phyloP scores from a whole-genome alignment of 2,888 invertebrate genomes.

The Eupithecia centaureata region DNA sequence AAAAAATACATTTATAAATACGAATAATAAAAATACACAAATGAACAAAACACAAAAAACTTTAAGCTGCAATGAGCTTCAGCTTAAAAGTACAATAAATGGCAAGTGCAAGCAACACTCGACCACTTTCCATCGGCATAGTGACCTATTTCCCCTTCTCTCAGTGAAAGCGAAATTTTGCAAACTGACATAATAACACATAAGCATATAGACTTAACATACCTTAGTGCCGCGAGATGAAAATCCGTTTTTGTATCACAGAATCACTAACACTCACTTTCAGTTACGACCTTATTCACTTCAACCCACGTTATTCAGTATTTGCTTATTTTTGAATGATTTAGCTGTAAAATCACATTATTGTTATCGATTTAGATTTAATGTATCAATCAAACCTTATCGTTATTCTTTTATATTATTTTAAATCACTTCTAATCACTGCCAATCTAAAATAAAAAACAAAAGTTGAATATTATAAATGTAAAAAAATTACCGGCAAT shows the following conservation, averaged over 20 bases:
- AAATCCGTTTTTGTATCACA: conserved; percentile 7
- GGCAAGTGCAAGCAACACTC: neutral
- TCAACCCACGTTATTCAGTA: neutral
- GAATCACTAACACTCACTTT: conserved; percentile 5
- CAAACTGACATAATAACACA: conserved; percentile 19
- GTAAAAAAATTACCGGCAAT: neutral
- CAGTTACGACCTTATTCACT: neutral
- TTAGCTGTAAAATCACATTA: neutral
- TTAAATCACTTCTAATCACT: neutral
- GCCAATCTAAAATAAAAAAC: neutral
- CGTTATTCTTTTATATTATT: neutral
- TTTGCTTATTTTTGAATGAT: conserved; percentile 8
- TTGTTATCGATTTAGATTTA: neutral
- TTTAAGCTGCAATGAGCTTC: conserved; percentile 8
- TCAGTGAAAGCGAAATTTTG: conserved; percentile 21
- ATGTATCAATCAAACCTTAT: neutral
- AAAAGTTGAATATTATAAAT: neutral
- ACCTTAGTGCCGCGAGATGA: neutral
- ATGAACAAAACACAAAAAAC: neutral
- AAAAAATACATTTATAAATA: too few species aligned
- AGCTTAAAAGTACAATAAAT: neutral
- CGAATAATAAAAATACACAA: too few species aligned
- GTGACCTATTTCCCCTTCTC: conserved; percentile 14
- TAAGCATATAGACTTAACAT: conserved; percentile 2
- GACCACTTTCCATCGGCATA: conserved; percentile 13